These are phyloP conservation scores for Scaptomyza polygonia DNA, from an alignment of 2,888 invertebrate species.

Conservation along the genomic window DNA sequence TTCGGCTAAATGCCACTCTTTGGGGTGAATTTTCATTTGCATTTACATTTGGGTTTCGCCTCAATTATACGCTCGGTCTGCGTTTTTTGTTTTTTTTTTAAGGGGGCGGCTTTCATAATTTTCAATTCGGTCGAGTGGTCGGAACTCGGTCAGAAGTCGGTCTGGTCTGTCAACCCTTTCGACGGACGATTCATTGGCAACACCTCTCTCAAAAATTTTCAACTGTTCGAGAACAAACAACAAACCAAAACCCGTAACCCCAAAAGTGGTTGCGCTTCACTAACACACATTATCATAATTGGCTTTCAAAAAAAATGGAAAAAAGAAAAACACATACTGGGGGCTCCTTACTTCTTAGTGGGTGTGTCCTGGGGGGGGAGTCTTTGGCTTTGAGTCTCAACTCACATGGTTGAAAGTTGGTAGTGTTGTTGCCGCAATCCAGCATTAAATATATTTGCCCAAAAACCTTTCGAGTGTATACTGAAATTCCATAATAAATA, in stretches of 20 bases:
- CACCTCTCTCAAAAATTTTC: slow-evolving; percentile 65
- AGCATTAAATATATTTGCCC: slow-evolving; percentile 19
- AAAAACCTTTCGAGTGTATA: slow-evolving; percentile 72
- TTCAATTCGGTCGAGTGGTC: slow-evolving; percentile 8
- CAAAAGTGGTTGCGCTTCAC: slow-evolving; percentile 51
- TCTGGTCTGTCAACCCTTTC: slow-evolving; percentile 74
- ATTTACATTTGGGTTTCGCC: slow-evolving; percentile 48
- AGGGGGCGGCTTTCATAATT: slow-evolving; percentile 15
- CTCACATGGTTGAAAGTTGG: not conserved
- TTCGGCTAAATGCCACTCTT: slow-evolving; percentile 5
- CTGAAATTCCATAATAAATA: slow-evolving; percentile 81
- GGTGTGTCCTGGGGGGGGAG: slow-evolving; percentile 5
- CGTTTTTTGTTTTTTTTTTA: too few species aligned
- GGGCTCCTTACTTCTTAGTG: slow-evolving; percentile 3
- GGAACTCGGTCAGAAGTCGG: slow-evolving; percentile 73
- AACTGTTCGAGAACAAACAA: too few species aligned
- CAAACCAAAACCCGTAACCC: slow-evolving; percentile 6
- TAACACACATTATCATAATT: slow-evolving; percentile 55
- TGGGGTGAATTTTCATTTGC: slow-evolving; percentile 34
- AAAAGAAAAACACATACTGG: too few species aligned
- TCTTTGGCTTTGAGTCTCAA: not conserved
- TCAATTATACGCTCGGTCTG: slow-evolving; percentile 73
- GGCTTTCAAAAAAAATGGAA: slow-evolving; percentile 7
- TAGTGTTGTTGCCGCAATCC: slow-evolving; percentile 42
- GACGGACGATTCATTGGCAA: slow-evolving; percentile 55